Evolutionary conservation across 1,140 invertebrate genomes (phyloP), one percentile per base, ranked within the genome.

Genomic region (Heliconius melpomene): DNA sequence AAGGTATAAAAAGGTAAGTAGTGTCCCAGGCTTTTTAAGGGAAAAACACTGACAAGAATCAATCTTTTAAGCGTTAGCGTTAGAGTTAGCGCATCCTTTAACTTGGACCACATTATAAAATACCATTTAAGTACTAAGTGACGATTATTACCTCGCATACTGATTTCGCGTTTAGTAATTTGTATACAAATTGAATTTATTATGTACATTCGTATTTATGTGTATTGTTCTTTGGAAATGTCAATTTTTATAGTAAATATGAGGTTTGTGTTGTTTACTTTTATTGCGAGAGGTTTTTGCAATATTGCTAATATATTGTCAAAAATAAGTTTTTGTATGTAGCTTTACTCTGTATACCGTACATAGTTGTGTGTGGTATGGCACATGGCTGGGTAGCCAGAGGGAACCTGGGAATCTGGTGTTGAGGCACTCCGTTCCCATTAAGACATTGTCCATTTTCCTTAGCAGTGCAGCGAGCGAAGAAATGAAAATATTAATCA

Each of bases 141-240:
- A 92, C 89, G 89, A 91, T 93, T 89, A 91, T 93, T 91, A 87
- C 87, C 82, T 77, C 85, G 86, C 86, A 89, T 89, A 91, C 87
- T 84, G 87, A 89, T 87, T 88, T 85, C 79, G 85, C 82, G 81
- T 86, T 85, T 80, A 79, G 88, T 89, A 90, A 92, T 92, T 92
- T 92, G 89, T 92, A 87, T 87, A 83, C 23, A 77, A 81, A 83
- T 84, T 81, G 76, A 82, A 77, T 75, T 78, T 82, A 83, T 85
- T 84, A 16, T 72, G 80, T 72, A 80, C 29, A 70, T 77, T 71
- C 13, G 70, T 60, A 84, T 46, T 84, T 81, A 83, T 79, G 79
- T 82, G 82, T 84, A 84, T 85, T 83, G 79, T 84, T 77, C 54
- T 81, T 80, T 71, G 72, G 74, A 75, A 75, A 77, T 75, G 75